Conservation (phyloP, 2,113 vertebrate genomes). For the Perca fluviatilis region DNA sequence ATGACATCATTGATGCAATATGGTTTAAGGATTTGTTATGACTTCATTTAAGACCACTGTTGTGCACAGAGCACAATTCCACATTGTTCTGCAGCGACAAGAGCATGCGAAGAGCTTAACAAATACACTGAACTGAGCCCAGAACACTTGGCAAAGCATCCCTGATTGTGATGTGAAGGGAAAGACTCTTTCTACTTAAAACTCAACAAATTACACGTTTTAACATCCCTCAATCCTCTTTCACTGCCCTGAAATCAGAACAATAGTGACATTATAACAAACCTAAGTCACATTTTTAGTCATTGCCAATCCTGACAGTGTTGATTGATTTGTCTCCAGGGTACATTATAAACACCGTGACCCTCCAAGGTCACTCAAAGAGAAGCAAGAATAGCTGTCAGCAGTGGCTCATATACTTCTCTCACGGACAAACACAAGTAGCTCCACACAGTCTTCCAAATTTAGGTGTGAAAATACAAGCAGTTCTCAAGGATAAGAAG, state of each 20-base stretch:
- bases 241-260: conserved; percentile 18
- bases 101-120: conserved; percentile 53
- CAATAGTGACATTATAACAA: conserved; percentile 7
- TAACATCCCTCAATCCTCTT: neutral
- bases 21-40: conserved; percentile 68
- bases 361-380: conserved; percentile 47
- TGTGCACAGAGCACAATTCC: conserved; percentile 67
- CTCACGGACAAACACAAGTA: conserved; percentile 36
- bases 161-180: conserved; percentile 44
- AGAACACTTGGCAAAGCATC: conserved; percentile 67
- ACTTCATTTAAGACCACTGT: conserved; percentile 74
- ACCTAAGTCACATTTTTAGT: conserved; percentile 27
- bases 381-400: conserved; percentile 40
- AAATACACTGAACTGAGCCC: conserved; percentile 56
- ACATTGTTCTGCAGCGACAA: conserved; percentile 71
- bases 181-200: conserved; percentile 30
- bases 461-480: conserved; percentile 65
- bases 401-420: conserved; percentile 19
- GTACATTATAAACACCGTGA: conserved; percentile 40
- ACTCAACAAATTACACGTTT: conserved; percentile 1
- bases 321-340: conserved; percentile 57
- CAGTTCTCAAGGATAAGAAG: conserved; percentile 50
- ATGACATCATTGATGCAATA: conserved; percentile 75
- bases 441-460: conserved; percentile 53
- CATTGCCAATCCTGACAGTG: conserved; percentile 12